Conservation (phyloP, 1,140 invertebrate species). For the Platyura marginata region DNA sequence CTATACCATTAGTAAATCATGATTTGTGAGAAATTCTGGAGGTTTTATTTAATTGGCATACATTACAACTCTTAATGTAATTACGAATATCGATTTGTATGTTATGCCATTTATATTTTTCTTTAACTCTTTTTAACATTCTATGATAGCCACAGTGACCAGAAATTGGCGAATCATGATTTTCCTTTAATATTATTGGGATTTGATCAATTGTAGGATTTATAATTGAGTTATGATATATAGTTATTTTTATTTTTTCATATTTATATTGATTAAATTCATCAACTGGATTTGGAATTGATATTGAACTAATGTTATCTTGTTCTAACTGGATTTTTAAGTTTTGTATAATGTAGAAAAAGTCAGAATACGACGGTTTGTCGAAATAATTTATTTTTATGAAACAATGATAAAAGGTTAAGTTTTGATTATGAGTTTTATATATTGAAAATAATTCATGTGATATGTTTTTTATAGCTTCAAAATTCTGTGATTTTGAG, state of each 20-base stretch:
- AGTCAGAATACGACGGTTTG: constrained; percentile 6
- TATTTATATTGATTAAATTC: constrained; percentile 6
- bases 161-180: constrained; percentile 11
- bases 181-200: constrained; percentile 10
- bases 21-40: constrained; percentile 8
- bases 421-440: neutral
- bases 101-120: constrained; percentile 12
- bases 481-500: neutral
- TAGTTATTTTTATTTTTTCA: constrained; percentile 7
- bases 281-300: constrained; percentile 3
- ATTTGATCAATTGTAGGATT: constrained; percentile 6
- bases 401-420: constrained; percentile 6
- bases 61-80: constrained; percentile 12
- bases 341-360: constrained; percentile 6
- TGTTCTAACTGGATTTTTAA: constrained; percentile 4
- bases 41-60: constrained; percentile 14
- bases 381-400: constrained; percentile 9
- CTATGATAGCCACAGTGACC: constrained; percentile 16
- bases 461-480: constrained; percentile 1
- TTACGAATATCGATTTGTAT: constrained; percentile 13
- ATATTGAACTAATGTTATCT: constrained; percentile 6
- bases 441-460: constrained; percentile 2
- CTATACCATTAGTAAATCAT: constrained; percentile 14
- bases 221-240: constrained; percentile 6
- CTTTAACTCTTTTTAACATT: constrained; percentile 13